A percentile compares a stretch with the other conserved stretches of the same genome.
phyloP scores from a whole-genome alignment of 1,140 invertebrate genomes.

The Matsumurasca onukii region DNA sequence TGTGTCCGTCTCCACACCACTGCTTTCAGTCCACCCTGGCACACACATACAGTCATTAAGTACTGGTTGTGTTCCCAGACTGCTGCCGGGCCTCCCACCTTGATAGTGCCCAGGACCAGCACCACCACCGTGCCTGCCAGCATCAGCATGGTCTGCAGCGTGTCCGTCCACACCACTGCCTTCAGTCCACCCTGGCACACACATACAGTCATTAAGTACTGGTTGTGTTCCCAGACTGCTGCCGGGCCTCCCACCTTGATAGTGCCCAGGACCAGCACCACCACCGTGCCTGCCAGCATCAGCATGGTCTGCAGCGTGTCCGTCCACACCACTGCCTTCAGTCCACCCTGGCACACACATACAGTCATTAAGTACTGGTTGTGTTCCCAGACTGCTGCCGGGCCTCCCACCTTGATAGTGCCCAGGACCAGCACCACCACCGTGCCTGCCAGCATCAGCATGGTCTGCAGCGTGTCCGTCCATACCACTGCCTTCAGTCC shows the following conservation, averaged over 20 bases:
- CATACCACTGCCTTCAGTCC: conserved; percentile 85
- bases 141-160: conserved; percentile 78
- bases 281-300: conserved; percentile 70
- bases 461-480: conserved; percentile 82
- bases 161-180: conserved; percentile 87
- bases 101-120: conserved; percentile 62
- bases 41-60: too few relatives aligned
- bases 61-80: conserved; percentile 63
- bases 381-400: conserved; percentile 59
- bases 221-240: conserved; percentile 60
- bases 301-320: conserved; percentile 78
- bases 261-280: conserved; percentile 66
- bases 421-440: conserved; percentile 68
- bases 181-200: conserved; percentile 74
- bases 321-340: conserved; percentile 87
- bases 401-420: conserved; percentile 62
- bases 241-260: conserved; percentile 62
- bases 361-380: too few relatives aligned
- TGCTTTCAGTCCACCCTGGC: too few relatives aligned
- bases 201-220: too few relatives aligned
- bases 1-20: conserved; percentile 89
- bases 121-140: conserved; percentile 68
- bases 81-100: conserved; percentile 62
- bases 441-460: conserved; percentile 73
- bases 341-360: conserved; percentile 69